Base-by-base conservation (phyloP, 2,113 vertebrate species). In the Cygnus atratus region DNA sequence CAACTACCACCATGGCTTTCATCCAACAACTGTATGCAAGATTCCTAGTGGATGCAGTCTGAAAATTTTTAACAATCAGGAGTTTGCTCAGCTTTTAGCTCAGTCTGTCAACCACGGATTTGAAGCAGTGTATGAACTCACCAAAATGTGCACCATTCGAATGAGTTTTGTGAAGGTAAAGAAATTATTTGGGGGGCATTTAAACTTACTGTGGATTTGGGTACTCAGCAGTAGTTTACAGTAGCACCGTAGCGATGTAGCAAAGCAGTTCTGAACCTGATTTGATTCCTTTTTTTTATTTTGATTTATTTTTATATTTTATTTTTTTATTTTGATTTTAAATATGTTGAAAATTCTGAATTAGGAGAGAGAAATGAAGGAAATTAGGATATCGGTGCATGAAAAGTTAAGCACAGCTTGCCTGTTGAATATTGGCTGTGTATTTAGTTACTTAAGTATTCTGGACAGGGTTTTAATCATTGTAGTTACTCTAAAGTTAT, bases 131-230 rank as follows among this genome's bases (percentile, higher is more conserved):
- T 99, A 99, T 68, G 99, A 99, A 97, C 99, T 99, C 81, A 99
- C 99, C 92, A 99, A 99, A 98, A 99, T 99, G 99, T 99, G 99
- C 85, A 99, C 99, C 94, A 99, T 99, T 95, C 98, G 99, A 61
- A 99, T 99, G 99, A 99, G 99, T 97, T 99, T 99, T 93, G 99
- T 99, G 90, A 99, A 99, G 99, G 99, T 99, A 96, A 97, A 95
- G 46, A 33, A 13, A 43, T 88, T 58, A 4, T 70, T 50, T 41
- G n/a, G 39, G 52, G 43, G 59, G 43, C 12, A 33, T 63, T 91
- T 18, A 68, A 48, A 14, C 39, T 67, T 58, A 11, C 33, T 93
- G 6, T 84, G 74, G 72, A 4, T 70, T 81, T 94, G 48, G 46
- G 25, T 78, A 7, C 74, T 92, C 11, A 58, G 16, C 22, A 63